Base-by-base conservation (phyloP, 2,113 vertebrate species). In the Crocuta crocuta region DNA sequence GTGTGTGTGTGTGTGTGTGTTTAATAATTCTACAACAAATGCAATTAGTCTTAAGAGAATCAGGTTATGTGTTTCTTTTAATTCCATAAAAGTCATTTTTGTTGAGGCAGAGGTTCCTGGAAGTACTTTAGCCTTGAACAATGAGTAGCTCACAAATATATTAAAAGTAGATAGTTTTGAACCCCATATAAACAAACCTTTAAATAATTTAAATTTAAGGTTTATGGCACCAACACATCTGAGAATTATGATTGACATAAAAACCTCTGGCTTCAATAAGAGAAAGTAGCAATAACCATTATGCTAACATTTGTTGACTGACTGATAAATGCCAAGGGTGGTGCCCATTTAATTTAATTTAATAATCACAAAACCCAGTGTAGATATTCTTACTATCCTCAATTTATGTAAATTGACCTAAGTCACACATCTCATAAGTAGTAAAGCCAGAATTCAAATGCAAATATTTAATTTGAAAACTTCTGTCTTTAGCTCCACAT, bases 11-110 rank as follows among this genome's bases (percentile, higher is more conserved):
- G 45, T 89, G 28, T 89, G 23, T 87, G 15, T 96, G 13, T 89
- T 96, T 97, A 89, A 88, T 96, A 94, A 94, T 96, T 94, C 65
- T 96, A 50, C 33, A 97, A 85, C 76, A 97, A 96, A 93, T 92
- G 92, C 71, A 93, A 95, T 95, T 96, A 94, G 68, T 91, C 53
- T 97, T 92, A 85, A 94, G 71, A 88, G 58, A 96, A 88, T 92
- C 61, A 50, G 23, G 55, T 93, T 97, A 79, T 91, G 61, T 87
- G 35, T 86, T 96, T 84, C 66, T 79, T n/a, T 96, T 61, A 50
- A 73, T 92, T 63, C 53, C 35, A 10, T n/a, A 97, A 97, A 79
- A 74, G 33, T 55, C 35, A 80, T 65, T 88, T 89, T 7, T 85
- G 58, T 63, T 82, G 16, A 95, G 35, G 48, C 8, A 89, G 9